phyloP scores from a whole-genome alignment of 2,113 vertebrate species.

The Platysternon megacephalum region DNA sequence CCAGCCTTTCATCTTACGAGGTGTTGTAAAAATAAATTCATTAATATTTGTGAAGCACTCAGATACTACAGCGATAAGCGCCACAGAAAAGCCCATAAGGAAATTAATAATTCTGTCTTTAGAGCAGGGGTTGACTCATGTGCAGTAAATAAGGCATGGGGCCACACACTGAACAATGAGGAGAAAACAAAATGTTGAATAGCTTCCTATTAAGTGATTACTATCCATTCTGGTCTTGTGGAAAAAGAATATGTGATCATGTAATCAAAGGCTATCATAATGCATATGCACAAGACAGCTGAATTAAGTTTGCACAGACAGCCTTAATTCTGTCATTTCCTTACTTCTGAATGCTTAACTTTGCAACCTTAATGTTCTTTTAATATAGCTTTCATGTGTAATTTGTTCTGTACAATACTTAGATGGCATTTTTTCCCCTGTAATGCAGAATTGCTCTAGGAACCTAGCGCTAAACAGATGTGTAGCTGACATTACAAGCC shows the following conservation, averaged over 20 bases:
- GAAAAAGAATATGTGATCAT: no score
- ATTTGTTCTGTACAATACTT: background rate
- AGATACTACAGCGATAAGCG: no score
- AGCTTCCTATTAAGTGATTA: no score
- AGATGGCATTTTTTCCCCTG: background rate
- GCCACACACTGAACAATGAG: background rate
- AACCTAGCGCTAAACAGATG: background rate
- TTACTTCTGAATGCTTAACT: background rate
- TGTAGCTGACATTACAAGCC: background rate
- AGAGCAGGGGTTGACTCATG: no score
- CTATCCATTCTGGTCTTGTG: no score
- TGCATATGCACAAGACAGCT: background rate
- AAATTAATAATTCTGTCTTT: no score
- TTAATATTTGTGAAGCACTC: no score
- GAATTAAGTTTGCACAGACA: background rate
- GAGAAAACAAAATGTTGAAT: background rate
- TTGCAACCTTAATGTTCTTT: background rate
- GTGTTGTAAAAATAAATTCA: no score
- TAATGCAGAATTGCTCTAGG: background rate
- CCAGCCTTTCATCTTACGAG: no score
- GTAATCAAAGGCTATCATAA: background rate
- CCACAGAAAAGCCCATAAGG: no score
- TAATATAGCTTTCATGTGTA: background rate
- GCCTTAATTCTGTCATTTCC: background rate
- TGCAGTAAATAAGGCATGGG: no score